Percentiles rank a stretch among this genome's conserved stretches.
These are phyloP conservation scores for Drosophila ambigua DNA, from an alignment of 1,140 invertebrate genomes.

Conservation along the genomic window DNA sequence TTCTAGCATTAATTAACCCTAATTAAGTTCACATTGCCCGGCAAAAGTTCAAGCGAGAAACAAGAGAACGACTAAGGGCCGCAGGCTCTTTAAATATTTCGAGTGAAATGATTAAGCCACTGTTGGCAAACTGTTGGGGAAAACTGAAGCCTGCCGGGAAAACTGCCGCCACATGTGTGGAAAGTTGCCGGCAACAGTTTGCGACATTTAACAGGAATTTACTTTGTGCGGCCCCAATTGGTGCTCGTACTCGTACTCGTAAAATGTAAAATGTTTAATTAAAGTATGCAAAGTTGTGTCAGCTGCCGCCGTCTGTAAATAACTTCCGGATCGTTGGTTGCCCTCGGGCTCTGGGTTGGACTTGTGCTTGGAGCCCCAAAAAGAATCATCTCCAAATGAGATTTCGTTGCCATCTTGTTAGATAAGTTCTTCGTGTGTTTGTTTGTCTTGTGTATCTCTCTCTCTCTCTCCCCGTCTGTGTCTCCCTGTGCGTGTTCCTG, in stretches of 20 bases:
- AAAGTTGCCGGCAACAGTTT: slow-evolving; percentile 56
- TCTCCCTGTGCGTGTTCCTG: slow-evolving; percentile 17
- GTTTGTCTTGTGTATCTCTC: too few species aligned
- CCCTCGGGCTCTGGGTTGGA: too few species aligned
- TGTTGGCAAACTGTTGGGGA: not conserved
- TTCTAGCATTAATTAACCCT: slow-evolving; percentile 76
- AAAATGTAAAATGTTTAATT: slow-evolving; percentile 69
- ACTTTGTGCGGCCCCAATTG: slow-evolving; percentile 35
- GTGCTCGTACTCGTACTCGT: slow-evolving; percentile 13
- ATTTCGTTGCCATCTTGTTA: slow-evolving; percentile 35
- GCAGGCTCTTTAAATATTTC: slow-evolving; percentile 37
- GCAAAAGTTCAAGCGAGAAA: slow-evolving; percentile 5
- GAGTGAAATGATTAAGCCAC: slow-evolving; percentile 65
- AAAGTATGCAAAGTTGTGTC: slow-evolving; percentile 73
- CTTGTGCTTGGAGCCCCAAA: too few species aligned
- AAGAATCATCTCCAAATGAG: too few species aligned
- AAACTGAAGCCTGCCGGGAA: not conserved
- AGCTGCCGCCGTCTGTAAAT: slow-evolving; percentile 64
- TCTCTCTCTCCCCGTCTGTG: slow-evolving; percentile 9
- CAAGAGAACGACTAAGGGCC: slow-evolving; percentile 13
- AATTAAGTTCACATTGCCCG: slow-evolving; percentile 66
- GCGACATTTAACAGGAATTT: slow-evolving; percentile 69
- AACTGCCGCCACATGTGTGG: slow-evolving; percentile 23
- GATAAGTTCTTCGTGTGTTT: slow-evolving; percentile 14
- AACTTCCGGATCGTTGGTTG: slow-evolving; percentile 44